Conservation (phyloP, 1,140 invertebrate species). For the Sinella curviseta region DNA sequence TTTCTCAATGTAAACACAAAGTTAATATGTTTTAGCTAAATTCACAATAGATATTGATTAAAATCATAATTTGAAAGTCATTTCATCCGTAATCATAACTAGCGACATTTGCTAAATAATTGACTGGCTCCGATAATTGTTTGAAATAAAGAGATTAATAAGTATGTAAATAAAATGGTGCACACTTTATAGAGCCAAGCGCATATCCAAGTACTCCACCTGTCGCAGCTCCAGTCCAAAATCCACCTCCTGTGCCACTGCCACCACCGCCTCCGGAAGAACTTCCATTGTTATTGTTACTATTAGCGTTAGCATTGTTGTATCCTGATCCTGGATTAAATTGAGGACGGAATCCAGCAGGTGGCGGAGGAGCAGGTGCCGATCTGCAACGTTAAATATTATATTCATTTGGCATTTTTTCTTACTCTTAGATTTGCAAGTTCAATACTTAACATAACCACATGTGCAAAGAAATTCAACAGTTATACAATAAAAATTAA, state of each 20-base stretch:
- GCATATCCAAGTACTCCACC: constrained; percentile 61
- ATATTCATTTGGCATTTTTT: too few species aligned
- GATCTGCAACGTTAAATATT: too few species aligned
- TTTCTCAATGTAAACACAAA: too few species aligned
- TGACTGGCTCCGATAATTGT: background rate
- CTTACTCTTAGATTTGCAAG: too few species aligned
- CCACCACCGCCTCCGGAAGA: constrained; percentile 28
- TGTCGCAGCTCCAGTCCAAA: constrained; percentile 60
- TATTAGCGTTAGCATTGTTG: constrained; percentile 49
- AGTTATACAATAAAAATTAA: too few species aligned
- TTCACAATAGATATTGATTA: background rate
- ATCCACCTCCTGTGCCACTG: constrained; percentile 52
- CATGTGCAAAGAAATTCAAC: too few species aligned
- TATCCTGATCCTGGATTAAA: too few species aligned
- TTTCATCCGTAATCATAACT: constrained; percentile 13
- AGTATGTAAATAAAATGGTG: constrained; percentile 10
- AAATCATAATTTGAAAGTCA: constrained; percentile 25
- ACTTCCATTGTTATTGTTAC: constrained; percentile 14
- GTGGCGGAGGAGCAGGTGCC: too few species aligned
- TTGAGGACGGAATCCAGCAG: constrained; percentile 55
- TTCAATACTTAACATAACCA: too few species aligned
- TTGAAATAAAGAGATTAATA: background rate
- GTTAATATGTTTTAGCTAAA: too few species aligned
- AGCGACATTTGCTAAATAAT: background rate
- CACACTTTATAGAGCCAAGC: constrained; percentile 56